A percentile compares a stretch with the other conserved stretches of the same genome.
Conservation (phyloP, 2,113 vertebrate species). For the Odontesthes bonariensis region DNA sequence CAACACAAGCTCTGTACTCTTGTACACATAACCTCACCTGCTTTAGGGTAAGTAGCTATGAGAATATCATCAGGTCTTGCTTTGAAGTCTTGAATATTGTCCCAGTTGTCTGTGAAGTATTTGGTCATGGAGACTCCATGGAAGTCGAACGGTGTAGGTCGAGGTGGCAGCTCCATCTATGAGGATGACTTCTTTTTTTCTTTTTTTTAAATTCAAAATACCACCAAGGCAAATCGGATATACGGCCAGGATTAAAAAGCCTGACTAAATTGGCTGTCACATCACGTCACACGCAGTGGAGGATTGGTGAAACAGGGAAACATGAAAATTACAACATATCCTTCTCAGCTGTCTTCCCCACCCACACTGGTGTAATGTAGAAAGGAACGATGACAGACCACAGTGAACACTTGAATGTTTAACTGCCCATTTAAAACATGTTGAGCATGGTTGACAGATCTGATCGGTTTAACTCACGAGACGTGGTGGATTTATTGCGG, state of each 20-base stretch:
- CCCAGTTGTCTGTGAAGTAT: constrained; percentile 82
- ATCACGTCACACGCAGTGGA: too few relatives aligned
- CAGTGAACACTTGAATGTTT: too few relatives aligned
- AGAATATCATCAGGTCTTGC: constrained; percentile 85
- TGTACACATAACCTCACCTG: constrained; percentile 73
- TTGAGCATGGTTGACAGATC: too few relatives aligned
- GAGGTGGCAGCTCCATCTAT: constrained; percentile 45
- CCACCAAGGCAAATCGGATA: too few relatives aligned
- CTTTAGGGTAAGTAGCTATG: constrained; percentile 86
- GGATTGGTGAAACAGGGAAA: background rate
- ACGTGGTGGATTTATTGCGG: too few relatives aligned
- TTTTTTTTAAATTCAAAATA: too few relatives aligned
- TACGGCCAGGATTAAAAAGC: background rate
- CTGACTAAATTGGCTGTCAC: background rate
- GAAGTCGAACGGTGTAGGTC: constrained; percentile 69
- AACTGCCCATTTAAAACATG: too few relatives aligned
- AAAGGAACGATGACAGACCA: background rate
- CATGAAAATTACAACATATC: background rate
- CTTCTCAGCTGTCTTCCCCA: background rate
- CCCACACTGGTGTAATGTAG: background rate
- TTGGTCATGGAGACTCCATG: constrained; percentile 74
- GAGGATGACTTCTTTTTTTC: background rate
- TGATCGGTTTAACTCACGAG: too few relatives aligned
- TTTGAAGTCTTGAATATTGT: constrained; percentile 80
- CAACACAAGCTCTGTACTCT: background rate